phyloP scores from a whole-genome alignment of 2,113 vertebrate species.

The human (Homo sapiens) region DNA sequence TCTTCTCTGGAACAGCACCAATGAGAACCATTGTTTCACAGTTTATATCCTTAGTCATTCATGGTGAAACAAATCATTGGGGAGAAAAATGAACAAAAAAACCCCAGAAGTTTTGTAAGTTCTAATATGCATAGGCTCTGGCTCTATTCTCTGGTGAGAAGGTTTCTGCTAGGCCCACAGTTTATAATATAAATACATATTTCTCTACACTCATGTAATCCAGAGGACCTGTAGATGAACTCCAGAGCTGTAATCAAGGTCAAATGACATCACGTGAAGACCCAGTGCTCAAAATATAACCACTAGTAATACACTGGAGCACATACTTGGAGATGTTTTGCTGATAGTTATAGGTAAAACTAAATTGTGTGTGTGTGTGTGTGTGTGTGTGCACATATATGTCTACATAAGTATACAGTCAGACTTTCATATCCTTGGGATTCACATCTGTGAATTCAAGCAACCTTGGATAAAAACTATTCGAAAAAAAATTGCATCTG shows the following conservation, averaged over 20 bases:
- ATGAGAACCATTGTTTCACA: not conserved
- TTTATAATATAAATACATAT: not conserved
- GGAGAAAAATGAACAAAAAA: not conserved
- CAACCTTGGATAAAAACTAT: not conserved
- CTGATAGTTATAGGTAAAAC: not conserved
- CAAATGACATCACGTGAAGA: not conserved
- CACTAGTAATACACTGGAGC: not conserved
- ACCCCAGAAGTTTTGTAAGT: not conserved
- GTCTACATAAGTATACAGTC: not conserved
- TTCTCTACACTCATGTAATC: not conserved
- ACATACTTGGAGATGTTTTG: not conserved
- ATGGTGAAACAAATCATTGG: not conserved
- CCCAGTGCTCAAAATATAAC: not conserved
- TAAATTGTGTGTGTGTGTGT: not conserved
- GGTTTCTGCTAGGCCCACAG: not conserved
- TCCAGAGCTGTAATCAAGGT: not conserved
- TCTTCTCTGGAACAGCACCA: not conserved
- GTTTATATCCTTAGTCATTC: not conserved
- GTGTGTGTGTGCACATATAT: not conserved
- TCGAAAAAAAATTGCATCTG: not conserved
- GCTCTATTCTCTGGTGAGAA: not conserved
- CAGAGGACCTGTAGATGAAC: not conserved
- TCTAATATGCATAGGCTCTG: not conserved
- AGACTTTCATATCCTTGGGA: not conserved
- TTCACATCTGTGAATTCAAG: not conserved